Conservation (phyloP, 2,113 vertebrate species). For the Puntigrus tetrazona region DNA sequence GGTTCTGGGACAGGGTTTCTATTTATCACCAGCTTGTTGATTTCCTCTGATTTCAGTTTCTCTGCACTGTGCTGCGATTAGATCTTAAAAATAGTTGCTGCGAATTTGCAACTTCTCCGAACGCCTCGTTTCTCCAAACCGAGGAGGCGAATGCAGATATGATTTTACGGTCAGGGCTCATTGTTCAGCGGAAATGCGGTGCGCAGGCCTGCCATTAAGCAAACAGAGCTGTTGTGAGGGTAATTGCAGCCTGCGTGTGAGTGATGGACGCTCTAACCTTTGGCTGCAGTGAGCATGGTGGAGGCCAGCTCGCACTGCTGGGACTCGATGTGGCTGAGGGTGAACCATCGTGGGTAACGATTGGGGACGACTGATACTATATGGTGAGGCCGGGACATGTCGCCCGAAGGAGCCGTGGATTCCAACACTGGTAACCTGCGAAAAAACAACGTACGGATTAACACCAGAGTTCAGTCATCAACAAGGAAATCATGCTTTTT, state of each 20-base stretch:
- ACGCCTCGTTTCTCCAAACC: background rate
- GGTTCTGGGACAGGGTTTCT: background rate
- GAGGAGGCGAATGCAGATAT: background rate
- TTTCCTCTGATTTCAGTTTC: background rate
- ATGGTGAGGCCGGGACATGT: conserved; percentile 93
- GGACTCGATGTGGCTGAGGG: conserved; percentile 95
- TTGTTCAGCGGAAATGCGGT: conserved; percentile 3
- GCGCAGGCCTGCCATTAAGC: background rate
- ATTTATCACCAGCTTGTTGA: background rate
- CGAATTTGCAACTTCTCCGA: background rate
- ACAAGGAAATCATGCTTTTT: background rate
- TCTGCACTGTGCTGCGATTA: background rate
- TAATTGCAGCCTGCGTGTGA: conserved; percentile 87
- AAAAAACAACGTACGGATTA: background rate
- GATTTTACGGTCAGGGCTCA: background rate
- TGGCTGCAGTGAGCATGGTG: conserved; percentile 96
- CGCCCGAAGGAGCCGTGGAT: conserved; percentile 88
- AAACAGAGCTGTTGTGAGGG: background rate
- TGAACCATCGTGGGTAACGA: conserved; percentile 97
- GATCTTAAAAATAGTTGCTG: background rate
- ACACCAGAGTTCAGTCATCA: background rate
- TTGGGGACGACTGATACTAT: conserved; percentile 98
- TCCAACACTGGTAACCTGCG: conserved; percentile 95
- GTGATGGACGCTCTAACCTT: conserved; percentile 95
- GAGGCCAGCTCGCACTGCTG: conserved; percentile 98